These are phyloP conservation scores for Trachelus tabidus DNA, from an alignment of 2,888 invertebrate species.

Conservation along the genomic window DNA sequence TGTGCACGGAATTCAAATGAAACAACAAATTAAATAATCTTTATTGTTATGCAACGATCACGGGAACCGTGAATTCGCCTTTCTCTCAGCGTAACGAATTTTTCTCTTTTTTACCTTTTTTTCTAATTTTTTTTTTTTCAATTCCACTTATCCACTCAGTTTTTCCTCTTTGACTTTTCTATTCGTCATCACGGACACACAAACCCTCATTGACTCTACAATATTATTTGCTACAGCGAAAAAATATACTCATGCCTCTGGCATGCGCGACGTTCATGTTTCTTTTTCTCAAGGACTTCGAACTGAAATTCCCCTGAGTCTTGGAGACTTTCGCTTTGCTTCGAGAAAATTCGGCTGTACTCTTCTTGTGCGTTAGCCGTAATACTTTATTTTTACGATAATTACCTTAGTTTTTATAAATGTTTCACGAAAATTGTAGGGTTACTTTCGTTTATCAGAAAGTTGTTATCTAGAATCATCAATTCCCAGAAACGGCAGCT, in stretches of 20 bases:
- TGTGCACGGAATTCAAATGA: background rate
- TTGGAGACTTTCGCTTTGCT: background rate
- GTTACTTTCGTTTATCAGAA: too few species aligned
- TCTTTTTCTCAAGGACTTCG: background rate
- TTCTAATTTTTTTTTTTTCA: too few species aligned
- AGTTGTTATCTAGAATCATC: too few species aligned
- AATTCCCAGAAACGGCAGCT: too few species aligned
- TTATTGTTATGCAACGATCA: background rate
- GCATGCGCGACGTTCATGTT: background rate
- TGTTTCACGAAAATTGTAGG: background rate
- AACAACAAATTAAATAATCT: background rate
- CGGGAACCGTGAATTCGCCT: background rate
- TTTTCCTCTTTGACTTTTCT: background rate
- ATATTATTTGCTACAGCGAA: background rate
- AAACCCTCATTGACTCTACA: background rate
- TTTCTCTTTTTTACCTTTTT: too few species aligned
- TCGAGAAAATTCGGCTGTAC: background rate
- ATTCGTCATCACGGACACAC: background rate
- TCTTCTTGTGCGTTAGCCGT: background rate
- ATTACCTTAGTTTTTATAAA: background rate
- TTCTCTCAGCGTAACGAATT: background rate
- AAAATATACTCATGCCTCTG: background rate
- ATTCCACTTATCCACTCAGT: too few species aligned
- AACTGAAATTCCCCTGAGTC: background rate
- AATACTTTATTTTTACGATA: background rate